Evolutionary conservation across 1,140 invertebrate species (phyloP), one percentile per base, ranked within the genome.

Genomic region (Lasioglossum albipes): DNA sequence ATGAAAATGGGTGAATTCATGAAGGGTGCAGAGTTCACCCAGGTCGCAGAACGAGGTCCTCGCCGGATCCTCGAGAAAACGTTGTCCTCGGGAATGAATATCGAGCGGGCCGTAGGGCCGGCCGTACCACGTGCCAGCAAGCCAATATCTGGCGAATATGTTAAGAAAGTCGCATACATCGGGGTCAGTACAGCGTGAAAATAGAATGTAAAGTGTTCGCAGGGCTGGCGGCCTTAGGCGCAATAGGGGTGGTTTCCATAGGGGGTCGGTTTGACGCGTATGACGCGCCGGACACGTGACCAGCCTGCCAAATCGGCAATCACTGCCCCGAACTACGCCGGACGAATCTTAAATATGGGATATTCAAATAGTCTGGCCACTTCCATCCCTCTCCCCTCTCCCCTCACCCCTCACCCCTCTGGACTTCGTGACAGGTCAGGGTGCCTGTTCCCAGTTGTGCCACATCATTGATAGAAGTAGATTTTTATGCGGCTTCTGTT

Each of bases 211-310:
- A 93, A 93, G 91, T 88, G 89, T 82, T 90, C 84, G 82, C 81
- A 85, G 66, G 79, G 76, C 67, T 75, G 71, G 45, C 31, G 64
- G 81, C 88, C 87, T 90, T 85, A 81, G 89, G 85, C 87, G 84
- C 84, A 81, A 78, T 81, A 86, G 80, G 72, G 75, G 78, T 70
- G 82, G 77, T 73, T 84, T 81, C 75, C 82, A 81, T 85, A 12
- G 59, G 59, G 59, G 59, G 87, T 86, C 88, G 88, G 88, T 92
- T 93, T 93, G 92, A 93, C 90, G 92, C 89, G 88, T 93, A 93
- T 93, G 93, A 93, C 92, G 92, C 92, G 91, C 90, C 84, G 79
- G 88, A 87, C 91, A 91, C 93, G 93, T 93, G 93, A 92, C 91
- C 84, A n/a, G 92, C 87, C 82, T 93, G 84, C 88, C 84, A 90